Percentiles rank a stretch among this genome's conserved stretches.
Conservation (phyloP, 1,140 invertebrate genomes). For the Bombus superbus region DNA sequence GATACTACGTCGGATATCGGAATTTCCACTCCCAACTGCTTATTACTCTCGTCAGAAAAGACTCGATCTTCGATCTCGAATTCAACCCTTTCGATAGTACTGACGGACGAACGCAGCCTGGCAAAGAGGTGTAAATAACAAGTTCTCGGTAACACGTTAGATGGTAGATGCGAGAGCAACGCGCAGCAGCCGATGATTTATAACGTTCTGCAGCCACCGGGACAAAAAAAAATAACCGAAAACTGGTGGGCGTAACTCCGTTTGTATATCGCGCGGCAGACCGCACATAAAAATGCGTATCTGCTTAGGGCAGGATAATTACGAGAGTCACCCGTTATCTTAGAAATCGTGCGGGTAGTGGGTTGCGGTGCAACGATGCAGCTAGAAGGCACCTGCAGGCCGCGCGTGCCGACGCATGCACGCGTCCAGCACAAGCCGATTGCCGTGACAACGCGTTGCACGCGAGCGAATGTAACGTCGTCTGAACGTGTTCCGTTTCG, state of each 20-base stretch:
- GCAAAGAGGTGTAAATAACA: constrained; percentile 32
- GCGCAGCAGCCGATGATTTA: constrained; percentile 25
- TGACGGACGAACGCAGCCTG: background rate
- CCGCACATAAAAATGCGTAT: constrained; percentile 69
- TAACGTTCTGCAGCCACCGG: background rate
- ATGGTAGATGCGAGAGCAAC: background rate
- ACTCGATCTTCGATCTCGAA: background rate
- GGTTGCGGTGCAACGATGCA: constrained; percentile 60
- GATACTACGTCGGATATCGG: no score
- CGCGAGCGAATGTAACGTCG: constrained; percentile 26
- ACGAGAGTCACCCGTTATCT: constrained; percentile 79
- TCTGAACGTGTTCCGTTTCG: constrained; percentile 3
- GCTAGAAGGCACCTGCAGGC: constrained; percentile 73
- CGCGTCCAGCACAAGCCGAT: constrained; percentile 32
- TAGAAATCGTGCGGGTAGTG: constrained; percentile 81
- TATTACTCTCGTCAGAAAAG: background rate
- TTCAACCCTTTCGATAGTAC: background rate
- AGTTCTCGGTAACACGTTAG: constrained; percentile 1
- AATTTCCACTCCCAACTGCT: background rate
- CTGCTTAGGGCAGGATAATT: constrained; percentile 73
- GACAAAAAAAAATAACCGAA: constrained; percentile 40
- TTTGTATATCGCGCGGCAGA: background rate
- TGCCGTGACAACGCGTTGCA: constrained; percentile 37
- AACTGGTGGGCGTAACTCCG: constrained; percentile 40
- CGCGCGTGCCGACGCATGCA: constrained; percentile 73